Evolutionary conservation across 2,797 vertebrate species (phyloP).

Genomic region (Enteromius afrohamiltoni): DNA sequence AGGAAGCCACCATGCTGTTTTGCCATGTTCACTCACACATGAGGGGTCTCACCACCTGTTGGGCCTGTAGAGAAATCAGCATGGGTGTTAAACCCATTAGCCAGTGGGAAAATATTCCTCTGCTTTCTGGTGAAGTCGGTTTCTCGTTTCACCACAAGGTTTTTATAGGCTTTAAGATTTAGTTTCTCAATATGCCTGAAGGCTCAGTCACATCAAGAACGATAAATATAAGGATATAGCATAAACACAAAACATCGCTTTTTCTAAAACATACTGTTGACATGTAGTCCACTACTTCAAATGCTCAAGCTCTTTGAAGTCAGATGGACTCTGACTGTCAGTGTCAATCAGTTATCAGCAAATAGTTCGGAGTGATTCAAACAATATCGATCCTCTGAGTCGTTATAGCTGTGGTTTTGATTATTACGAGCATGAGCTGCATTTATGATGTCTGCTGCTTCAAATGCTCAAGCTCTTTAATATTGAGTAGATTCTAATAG

Average conservation of each 20-base stretch:
- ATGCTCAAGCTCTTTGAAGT: neutral
- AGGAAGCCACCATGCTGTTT: neutral
- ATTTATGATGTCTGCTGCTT: neutral
- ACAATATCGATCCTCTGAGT: neutral
- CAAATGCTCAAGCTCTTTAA: neutral
- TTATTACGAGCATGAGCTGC: neutral
- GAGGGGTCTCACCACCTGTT: slow-evolving; percentile 37
- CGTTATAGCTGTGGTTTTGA: neutral
- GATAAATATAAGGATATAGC: neutral
- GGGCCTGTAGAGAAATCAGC: neutral
- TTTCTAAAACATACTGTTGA: neutral
- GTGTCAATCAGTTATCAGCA: neutral
- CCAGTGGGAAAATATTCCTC: neutral
- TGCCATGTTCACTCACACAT: slow-evolving; percentile 17
- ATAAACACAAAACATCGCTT: neutral
- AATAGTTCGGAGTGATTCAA: neutral
- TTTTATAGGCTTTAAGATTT: neutral
- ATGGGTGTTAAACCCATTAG: slow-evolving; percentile 29
- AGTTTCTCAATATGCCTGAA: neutral
- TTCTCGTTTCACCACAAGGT: neutral
- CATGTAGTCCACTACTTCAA: neutral
- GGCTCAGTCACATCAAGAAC: neutral
- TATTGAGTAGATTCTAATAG: neutral
- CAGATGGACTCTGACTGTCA: neutral
- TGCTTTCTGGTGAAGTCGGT: neutral